Base-by-base conservation (phyloP, 1,140 invertebrate genomes). In the Chironomus tepperi region DNA sequence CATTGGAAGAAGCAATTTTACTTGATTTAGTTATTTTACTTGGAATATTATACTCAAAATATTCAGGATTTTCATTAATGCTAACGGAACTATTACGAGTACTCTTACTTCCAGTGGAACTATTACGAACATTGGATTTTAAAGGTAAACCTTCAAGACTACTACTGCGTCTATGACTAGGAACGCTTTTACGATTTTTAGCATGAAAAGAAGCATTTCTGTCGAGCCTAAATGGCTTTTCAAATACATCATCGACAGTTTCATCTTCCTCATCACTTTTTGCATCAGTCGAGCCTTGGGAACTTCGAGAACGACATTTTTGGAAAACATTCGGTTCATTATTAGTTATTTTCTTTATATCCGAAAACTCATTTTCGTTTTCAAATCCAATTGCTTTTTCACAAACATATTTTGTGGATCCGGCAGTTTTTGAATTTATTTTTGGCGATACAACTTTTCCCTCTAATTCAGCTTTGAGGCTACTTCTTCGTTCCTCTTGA, bases 51-150 rank as follows among this genome's bases (percentile, higher is more conserved):
- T 78, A 83, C 76, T 83, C 82, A 78, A 82, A 82, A 78, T 82
- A 83, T 76, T 83, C 78, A 73, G 80, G 79, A 76, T 81, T 79
- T 74, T 83, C 81, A 77, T 83, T 83, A 73, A 83, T 83, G 74
- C 81, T 82, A 76, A 83, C 82, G 67, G 78, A 78, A 77, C 77
- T 78, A 75, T 76, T 76, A 65, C 73, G 75, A 73, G 15, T 67
- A 15, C n/a, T 70, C 47, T 72, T 24, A n/a, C 24, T 34, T 34
- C 43, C 43, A 15, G 3, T 70, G 34, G 34, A 72, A 10, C 47
- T 19, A 65, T 73, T 43, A 18, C 24, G 65, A 19, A 70, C 6
- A 70, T 7, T 70, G n/a, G 16, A 19, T 19, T 70, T 70, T 19
- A 6, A 57, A 42, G 43, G 64, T 15, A 57, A 18, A 18, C 43